Evolutionary conservation across 1,140 invertebrate genomes (phyloP).

Genomic region (Meloidogyne floridensis): DNA sequence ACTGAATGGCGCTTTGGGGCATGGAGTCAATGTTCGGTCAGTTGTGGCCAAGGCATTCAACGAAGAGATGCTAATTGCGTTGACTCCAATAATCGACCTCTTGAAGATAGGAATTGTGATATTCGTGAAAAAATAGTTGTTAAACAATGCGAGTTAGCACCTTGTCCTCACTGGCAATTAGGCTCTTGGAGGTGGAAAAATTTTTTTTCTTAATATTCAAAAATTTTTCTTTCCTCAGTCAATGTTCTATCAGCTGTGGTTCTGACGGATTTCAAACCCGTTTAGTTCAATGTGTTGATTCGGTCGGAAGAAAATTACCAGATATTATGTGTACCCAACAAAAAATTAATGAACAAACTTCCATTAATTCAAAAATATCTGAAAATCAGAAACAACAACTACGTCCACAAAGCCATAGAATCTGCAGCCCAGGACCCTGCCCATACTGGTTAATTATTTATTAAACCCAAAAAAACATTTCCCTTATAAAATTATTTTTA

Average conservation of each 20-base stretch:
- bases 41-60: conserved; percentile 75
- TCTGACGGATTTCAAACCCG: conserved; percentile 57
- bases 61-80: conserved; percentile 72
- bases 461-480: not conserved
- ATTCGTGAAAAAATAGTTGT: conserved; percentile 54
- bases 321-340: conserved; percentile 23
- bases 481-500: not conserved
- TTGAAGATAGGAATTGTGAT: conserved; percentile 43
- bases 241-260: conserved; percentile 55
- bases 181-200: not conserved
- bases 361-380: not conserved
- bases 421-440: conserved; percentile 58
- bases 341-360: too few species aligned
- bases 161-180: conserved; percentile 56
- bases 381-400: conserved; percentile 10
- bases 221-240: conserved; percentile 44
- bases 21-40: conserved; percentile 72
- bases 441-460: conserved; percentile 54
- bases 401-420: conserved; percentile 52
- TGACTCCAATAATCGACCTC: conserved; percentile 24
- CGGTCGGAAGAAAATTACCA: conserved; percentile 39
- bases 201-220: not conserved
- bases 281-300: conserved; percentile 58
- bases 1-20: conserved; percentile 60
- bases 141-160: conserved; percentile 51